These are phyloP conservation scores for Drosophila putrida DNA, from an alignment of 2,888 invertebrate genomes.

Conservation along the genomic window DNA sequence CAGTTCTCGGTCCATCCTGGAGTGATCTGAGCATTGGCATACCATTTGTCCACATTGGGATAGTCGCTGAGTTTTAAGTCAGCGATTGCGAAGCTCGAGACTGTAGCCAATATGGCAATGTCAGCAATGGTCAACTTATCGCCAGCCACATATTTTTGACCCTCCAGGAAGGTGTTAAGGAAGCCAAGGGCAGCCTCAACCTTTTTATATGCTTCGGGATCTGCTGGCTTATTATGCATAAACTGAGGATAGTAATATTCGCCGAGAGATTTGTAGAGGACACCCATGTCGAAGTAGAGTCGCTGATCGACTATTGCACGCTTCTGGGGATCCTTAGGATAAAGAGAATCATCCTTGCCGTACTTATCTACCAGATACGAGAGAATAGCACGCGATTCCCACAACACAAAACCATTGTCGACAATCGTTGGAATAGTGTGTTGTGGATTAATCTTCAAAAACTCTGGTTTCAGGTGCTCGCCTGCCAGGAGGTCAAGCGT, in stretches of 20 bases:
- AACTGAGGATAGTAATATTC: conserved; percentile 89
- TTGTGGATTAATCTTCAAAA: conserved; percentile 91
- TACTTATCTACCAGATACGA: conserved; percentile 91
- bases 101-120: conserved; percentile 88
- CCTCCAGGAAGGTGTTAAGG: conserved; percentile 90
- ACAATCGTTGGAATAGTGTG: conserved; percentile 93
- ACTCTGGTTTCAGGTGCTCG: conserved; percentile 90
- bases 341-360: conserved; percentile 90
- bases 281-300: conserved; percentile 92
- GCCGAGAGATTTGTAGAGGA: conserved; percentile 88
- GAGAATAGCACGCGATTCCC: conserved; percentile 94
- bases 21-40: conserved; percentile 87
- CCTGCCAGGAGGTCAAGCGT: conserved; percentile 87
- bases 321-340: conserved; percentile 91
- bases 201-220: conserved; percentile 89
- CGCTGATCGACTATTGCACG: conserved; percentile 92
- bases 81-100: conserved; percentile 89
- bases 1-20: conserved; percentile 88
- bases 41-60: conserved; percentile 89
- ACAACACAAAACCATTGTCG: conserved; percentile 92
- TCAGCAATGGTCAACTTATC: conserved; percentile 92
- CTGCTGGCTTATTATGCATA: conserved; percentile 87
- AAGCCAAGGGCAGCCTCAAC: conserved; percentile 89
- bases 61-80: conserved; percentile 89
- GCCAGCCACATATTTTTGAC: conserved; percentile 90